Conservation (phyloP, 2,888 invertebrate species). For the Pocota personata region DNA sequence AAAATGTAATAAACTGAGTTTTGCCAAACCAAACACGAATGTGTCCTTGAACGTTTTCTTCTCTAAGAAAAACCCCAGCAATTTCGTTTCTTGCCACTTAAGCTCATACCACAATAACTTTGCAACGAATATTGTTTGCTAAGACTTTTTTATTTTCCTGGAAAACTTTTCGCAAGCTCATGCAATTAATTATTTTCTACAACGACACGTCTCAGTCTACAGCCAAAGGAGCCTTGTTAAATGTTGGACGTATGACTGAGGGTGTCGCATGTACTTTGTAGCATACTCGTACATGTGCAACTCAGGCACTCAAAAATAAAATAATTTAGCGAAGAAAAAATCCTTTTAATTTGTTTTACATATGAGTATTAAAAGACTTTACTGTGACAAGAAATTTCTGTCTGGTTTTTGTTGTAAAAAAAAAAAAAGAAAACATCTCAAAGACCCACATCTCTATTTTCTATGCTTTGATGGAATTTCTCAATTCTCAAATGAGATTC, state of each 20-base stretch:
- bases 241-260: neutral
- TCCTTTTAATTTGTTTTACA: neutral
- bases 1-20: neutral
- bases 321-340: neutral
- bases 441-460: neutral
- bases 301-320: neutral
- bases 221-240: conserved; percentile 7
- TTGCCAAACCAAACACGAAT: neutral
- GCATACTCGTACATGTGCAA: no score
- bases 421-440: neutral
- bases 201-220: neutral
- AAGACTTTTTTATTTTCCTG: conserved; percentile 13
- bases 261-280: neutral
- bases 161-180: conserved; percentile 14
- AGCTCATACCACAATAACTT: neutral
- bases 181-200: conserved; percentile 32
- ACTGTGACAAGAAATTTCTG: neutral
- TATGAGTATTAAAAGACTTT: neutral
- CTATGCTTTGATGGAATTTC: neutral
- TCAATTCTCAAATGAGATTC: neutral
- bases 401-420: neutral
- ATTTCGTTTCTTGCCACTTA: neutral
- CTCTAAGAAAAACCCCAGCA: neutral
- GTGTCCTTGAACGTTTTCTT: neutral
- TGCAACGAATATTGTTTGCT: no score